These are phyloP conservation scores for Psephotus haematonotus DNA, from an alignment of 2,113 vertebrate genomes.

Conservation along the genomic window DNA sequence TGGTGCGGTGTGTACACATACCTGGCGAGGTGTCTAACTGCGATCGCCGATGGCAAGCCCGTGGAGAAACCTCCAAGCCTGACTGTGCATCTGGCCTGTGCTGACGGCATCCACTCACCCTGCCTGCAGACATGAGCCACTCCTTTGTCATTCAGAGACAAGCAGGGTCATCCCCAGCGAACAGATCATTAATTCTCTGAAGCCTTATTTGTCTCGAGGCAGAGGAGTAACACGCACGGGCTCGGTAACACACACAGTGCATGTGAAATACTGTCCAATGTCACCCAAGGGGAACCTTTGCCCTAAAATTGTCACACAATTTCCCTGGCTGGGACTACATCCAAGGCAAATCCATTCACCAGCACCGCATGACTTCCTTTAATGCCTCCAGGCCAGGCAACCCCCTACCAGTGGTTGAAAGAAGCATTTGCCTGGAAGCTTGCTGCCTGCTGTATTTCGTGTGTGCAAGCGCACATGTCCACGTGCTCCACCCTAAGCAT, in stretches of 20 bases:
- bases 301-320: constrained; percentile 59
- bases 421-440: not conserved
- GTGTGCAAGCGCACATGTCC: fast-evolving
- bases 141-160: not conserved
- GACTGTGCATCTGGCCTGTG: not conserved
- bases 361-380: constrained; percentile 42
- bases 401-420: not conserved
- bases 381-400: constrained; percentile 38
- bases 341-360: constrained; percentile 62
- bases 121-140: not conserved
- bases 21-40: fast-evolving
- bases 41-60: not conserved
- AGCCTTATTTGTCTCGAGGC: not conserved
- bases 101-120: not conserved
- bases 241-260: not conserved
- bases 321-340: constrained; percentile 53
- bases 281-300: constrained; percentile 66
- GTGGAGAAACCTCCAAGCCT: not conserved
- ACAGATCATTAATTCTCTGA: not conserved
- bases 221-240: not conserved
- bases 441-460: not conserved
- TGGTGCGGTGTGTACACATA: fast-evolving
- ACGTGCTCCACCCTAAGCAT: not conserved
- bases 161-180: constrained; percentile 16
- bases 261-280: constrained; percentile 34